These are phyloP conservation scores for Drosophila lini DNA, from an alignment of 1,140 invertebrate species.

Conservation along the genomic window DNA sequence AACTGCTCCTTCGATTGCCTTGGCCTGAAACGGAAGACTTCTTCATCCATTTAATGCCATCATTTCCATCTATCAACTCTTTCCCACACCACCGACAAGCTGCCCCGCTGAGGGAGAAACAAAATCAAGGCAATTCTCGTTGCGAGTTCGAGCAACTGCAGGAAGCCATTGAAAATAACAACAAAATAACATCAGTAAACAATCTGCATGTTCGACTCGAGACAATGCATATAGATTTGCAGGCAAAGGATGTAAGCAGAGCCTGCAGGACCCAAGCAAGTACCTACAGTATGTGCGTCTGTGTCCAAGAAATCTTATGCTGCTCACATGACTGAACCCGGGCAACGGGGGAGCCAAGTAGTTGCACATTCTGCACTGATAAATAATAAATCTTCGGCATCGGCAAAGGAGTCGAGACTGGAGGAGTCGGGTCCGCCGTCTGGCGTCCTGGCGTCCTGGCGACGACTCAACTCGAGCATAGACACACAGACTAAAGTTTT, in stretches of 20 bases:
- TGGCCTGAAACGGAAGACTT: conserved; percentile 23
- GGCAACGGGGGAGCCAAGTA: conserved; percentile 33
- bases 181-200: conserved; percentile 65
- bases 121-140: conserved; percentile 68
- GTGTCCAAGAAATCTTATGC: conserved; percentile 61
- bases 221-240: conserved; percentile 71
- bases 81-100: conserved; percentile 1
- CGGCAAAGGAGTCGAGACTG: conserved; percentile 50
- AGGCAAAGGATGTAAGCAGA: conserved; percentile 38
- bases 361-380: conserved; percentile 76
- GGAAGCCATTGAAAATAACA: conserved; percentile 68
- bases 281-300: conserved; percentile 21
- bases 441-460: conserved; percentile 23
- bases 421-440: conserved; percentile 19
- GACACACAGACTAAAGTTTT: conserved; percentile 51
- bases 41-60: conserved; percentile 30
- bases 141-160: conserved; percentile 51
- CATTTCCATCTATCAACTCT: conserved; percentile 26
- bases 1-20: conserved; percentile 11
- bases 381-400: conserved; percentile 76
- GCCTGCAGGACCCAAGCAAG: conserved; percentile 12
- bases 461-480: conserved; percentile 48
- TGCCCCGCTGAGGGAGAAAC: conserved; percentile 1
- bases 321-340: conserved; percentile 59
- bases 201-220: conserved; percentile 70